Conservation (phyloP, 2,888 invertebrate species). For the Cryptophagus acutangulus region DNA sequence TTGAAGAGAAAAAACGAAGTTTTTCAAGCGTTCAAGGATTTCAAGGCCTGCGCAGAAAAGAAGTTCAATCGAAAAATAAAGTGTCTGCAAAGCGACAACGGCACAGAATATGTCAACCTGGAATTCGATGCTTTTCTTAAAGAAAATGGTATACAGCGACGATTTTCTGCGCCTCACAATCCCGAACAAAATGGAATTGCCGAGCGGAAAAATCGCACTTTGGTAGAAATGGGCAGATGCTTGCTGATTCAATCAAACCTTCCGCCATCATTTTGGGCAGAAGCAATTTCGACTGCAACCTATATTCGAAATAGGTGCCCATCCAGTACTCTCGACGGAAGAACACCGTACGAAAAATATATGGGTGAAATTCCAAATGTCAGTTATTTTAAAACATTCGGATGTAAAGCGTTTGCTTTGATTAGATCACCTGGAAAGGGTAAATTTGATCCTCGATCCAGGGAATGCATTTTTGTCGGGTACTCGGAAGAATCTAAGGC, state of each 20-base stretch:
- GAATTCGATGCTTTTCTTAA: constrained; percentile 23
- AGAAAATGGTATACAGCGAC: constrained; percentile 31
- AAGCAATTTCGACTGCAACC: constrained; percentile 9
- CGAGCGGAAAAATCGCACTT: constrained; percentile 23
- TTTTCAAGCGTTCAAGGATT: constrained; percentile 27
- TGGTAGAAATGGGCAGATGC: constrained; percentile 25
- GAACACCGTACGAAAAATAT: no score
- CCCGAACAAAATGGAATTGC: constrained; percentile 33
- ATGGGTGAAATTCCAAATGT: no score
- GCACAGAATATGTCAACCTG: constrained; percentile 16
- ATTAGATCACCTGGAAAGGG: no score
- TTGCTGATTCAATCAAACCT: constrained; percentile 17
- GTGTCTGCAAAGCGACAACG: constrained; percentile 27
- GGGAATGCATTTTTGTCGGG: constrained; percentile 34
- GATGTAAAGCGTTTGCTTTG: no score
- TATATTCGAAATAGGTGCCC: constrained; percentile 2
- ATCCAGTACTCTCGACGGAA: no score
- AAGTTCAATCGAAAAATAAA: constrained; percentile 29
- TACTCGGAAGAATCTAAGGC: constrained; percentile 20
- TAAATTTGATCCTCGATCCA: constrained; percentile 31
- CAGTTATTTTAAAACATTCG: no score
- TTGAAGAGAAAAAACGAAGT: constrained; percentile 31
- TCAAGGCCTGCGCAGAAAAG: constrained; percentile 32
- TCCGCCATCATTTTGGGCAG: constrained; percentile 13
- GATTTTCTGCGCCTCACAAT: constrained; percentile 14